Evolutionary conservation across 2,113 vertebrate species (phyloP), one percentile per base, ranked within the genome.

Genomic region (Myrmophylax atrothorax): DNA sequence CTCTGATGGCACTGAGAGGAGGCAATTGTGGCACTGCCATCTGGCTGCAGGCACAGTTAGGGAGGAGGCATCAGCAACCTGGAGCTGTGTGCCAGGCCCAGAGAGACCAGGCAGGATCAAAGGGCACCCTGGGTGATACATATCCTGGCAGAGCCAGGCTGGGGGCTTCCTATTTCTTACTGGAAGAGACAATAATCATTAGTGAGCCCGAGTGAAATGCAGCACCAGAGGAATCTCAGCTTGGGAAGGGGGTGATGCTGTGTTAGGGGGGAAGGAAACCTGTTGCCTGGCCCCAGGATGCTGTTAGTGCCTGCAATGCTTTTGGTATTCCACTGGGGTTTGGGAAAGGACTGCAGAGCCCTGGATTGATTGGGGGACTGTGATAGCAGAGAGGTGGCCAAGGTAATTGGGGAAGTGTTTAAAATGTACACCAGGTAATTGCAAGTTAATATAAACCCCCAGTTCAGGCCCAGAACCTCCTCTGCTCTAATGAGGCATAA

Each of bases 31-130:
- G 53, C 42, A 85, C 93, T 96, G 97, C 96, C 96, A 91, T 96
- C 97, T 97, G 97, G 89, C 64, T 79, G 95, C 96, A 87, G 46
- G 95, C 87, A 92, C 42, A 68, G 79, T 94, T 92, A 79, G 70
- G 53, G 67, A 92, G 80, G 64, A 86, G 79, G 75, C 96, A 95
- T 97, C 96, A 96, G 97, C 47, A 62, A 80, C 87, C 84, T 73
- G 28, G 53, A 72, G 89, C 84, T 9, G 1, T 18, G 73, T 77
- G 94, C 97, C 93, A 97, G 96, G 59, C 96, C 91, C 96, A 95
- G 89, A 97, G 96, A 98, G 95, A 90, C 75, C 38, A 87, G 94
- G 86, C 85, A 90, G 96, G 96, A 97, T 94, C 94, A 97, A 91
- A 97, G 97, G 96, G 87, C 75, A 97, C 78, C 50, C 29, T 25